Percentiles rank a stretch among this genome's conserved stretches.
These are phyloP conservation scores for Mastomys natalensis DNA, from an alignment of 2,113 vertebrate species.

Conservation along the genomic window DNA sequence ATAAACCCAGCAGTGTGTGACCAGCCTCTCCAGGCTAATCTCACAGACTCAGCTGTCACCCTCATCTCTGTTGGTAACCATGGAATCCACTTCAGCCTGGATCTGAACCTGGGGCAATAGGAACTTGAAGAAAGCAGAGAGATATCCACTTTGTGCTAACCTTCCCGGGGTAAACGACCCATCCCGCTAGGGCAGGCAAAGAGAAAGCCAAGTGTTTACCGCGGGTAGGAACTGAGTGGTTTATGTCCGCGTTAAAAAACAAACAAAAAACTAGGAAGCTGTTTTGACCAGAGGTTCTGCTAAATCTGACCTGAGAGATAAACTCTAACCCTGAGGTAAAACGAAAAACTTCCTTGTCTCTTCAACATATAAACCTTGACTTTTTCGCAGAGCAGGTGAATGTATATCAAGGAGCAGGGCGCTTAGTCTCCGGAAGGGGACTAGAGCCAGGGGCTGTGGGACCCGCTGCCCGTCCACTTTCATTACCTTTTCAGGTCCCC, in stretches of 20 bases:
- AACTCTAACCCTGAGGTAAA: neutral
- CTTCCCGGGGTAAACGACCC: neutral
- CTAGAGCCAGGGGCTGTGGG: too few relatives aligned
- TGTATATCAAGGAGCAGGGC: neutral
- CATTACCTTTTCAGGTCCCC: slow-evolving; percentile 33
- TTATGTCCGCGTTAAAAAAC: neutral
- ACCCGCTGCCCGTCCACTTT: neutral
- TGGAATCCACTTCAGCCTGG: neutral
- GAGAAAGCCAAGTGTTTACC: neutral
- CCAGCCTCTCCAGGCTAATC: neutral
- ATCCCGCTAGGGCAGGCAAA: neutral
- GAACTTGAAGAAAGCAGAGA: neutral
- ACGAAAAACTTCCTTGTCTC: neutral
- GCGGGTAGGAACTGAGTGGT: neutral
- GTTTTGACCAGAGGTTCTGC: neutral
- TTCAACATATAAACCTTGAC: neutral
- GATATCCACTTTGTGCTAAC: neutral
- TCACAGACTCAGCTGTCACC: neutral
- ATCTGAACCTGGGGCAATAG: neutral
- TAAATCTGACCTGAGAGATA: neutral
- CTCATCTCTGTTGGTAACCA: neutral
- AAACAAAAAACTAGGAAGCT: neutral
- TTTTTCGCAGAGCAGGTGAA: neutral
- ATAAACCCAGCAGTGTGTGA: neutral
- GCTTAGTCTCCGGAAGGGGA: neutral